phyloP scores from a whole-genome alignment of 2,797 vertebrate genomes.

The Tinamus major region DNA sequence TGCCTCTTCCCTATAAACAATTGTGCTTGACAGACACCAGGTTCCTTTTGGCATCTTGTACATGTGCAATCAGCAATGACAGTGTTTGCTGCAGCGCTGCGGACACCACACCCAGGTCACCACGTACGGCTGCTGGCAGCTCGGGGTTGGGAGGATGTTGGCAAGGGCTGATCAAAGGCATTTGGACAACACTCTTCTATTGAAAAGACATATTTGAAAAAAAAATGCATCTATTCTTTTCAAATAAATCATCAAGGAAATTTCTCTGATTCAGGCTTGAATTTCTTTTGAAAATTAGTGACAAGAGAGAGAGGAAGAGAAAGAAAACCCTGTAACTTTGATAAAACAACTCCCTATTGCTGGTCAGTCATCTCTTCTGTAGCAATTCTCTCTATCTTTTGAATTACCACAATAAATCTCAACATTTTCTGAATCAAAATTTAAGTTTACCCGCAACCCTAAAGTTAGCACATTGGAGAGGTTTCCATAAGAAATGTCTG shows the following conservation, averaged over 20 bases:
- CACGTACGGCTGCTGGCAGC: accelerated
- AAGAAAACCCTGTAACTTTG: background rate
- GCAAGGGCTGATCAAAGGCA: background rate
- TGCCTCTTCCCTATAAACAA: background rate
- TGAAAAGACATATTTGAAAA: background rate
- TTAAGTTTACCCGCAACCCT: background rate
- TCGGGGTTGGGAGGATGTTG: background rate
- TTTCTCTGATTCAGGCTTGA: background rate
- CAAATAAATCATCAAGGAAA: background rate
- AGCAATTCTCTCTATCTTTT: background rate
- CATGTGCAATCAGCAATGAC: accelerated
- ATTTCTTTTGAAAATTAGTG: conserved; percentile 32
- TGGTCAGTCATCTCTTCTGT: background rate
- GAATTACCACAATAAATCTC: background rate
- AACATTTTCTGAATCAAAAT: background rate
- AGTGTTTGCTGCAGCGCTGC: background rate
- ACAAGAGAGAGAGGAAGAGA: background rate
- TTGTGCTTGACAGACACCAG: accelerated
- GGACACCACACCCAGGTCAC: background rate
- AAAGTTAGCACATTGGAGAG: background rate
- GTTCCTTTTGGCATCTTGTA: background rate
- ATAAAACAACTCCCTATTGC: background rate
- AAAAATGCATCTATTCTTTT: background rate
- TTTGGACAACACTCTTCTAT: background rate
- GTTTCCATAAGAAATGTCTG: background rate